Evolutionary conservation across 2,888 invertebrate genomes (phyloP), one percentile per base, ranked within the genome.

Genomic region (Macrophya alboannulata): DNA sequence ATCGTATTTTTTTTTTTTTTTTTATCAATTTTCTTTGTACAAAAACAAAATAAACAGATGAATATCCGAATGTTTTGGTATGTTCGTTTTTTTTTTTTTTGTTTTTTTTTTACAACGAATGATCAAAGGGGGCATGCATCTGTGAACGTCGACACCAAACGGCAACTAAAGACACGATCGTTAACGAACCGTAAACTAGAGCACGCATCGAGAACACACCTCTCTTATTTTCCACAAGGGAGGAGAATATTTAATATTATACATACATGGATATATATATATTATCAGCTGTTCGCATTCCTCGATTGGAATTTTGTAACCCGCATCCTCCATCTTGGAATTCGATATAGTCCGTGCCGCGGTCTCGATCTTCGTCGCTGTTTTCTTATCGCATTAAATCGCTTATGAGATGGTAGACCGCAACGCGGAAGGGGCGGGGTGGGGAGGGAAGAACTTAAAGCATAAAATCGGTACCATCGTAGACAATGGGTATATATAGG

Each of bases 181-280:
- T 89, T 88, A 90, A 89, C 89, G 87, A 89, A 89, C 88, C 87
- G 88, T 87, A 89, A 91, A 90, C 91, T 89, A 86, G 90, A 88
- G 87, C 90, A 85, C 86, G 85, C 87, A 86, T 90, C 87, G 86
- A 86, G 87, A 85, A 85, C 85, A 76, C 85, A 76, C 48, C 86
- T 76, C 62, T 86, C 83, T 76, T 72, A 85, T 59, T 82, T 55
- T 71, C 71, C 55, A 15, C 21, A 31, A 4, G 12, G 43, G n/a
- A 25, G 21, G 21, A 83, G 85, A 84, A 84, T n/a, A n/a, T 79
- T 84, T 76, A 71, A 74, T 62, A 68, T 74, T 76, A n/a, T n/a
- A n/a, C n/a, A n/a, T n/a, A n/a, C n/a, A n/a, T n/a, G n/a, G n/a
- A 31, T 31, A 31, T n/a, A 31, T 31, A 31, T 31, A n/a, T 43